Percentiles rank a stretch among this genome's conserved stretches.
phyloP scores from a whole-genome alignment of 2,113 vertebrate species.

The Psittacus erithacus region DNA sequence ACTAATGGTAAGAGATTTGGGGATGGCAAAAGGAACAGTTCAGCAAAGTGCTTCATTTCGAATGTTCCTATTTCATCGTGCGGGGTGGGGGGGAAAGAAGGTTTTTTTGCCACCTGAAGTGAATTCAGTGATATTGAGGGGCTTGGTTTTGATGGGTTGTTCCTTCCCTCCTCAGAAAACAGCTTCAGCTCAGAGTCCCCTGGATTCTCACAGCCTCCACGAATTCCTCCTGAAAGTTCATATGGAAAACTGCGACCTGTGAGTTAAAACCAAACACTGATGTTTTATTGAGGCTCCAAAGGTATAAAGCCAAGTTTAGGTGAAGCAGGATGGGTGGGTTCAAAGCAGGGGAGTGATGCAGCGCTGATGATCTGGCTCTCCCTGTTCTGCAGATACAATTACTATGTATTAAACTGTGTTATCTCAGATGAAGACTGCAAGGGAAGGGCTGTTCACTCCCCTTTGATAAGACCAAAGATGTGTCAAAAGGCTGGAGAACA shows the following conservation, averaged over 20 bases:
- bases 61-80: background rate
- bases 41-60: background rate
- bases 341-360: background rate
- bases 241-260: conserved; percentile 93
- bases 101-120: background rate
- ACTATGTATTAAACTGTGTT: fast-evolving
- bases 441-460: background rate
- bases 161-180: conserved; percentile 79
- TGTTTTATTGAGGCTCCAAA: background rate
- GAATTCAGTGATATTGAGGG: background rate
- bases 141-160: background rate
- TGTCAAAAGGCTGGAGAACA: background rate
- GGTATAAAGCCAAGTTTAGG: background rate
- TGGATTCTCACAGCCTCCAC: conserved; percentile 83
- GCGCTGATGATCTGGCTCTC: background rate
- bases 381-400: background rate
- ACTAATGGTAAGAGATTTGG: conserved; percentile 79
- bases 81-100: fast-evolving
- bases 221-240: conserved; percentile 84
- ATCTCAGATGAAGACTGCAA: fast-evolving
- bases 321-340: fast-evolving
- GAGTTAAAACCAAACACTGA: conserved; percentile 46
- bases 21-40: fast-evolving
- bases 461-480: background rate
- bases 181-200: conserved; percentile 84